phyloP scores from a whole-genome alignment of 2,888 invertebrate genomes.

The Anodontia alba region DNA sequence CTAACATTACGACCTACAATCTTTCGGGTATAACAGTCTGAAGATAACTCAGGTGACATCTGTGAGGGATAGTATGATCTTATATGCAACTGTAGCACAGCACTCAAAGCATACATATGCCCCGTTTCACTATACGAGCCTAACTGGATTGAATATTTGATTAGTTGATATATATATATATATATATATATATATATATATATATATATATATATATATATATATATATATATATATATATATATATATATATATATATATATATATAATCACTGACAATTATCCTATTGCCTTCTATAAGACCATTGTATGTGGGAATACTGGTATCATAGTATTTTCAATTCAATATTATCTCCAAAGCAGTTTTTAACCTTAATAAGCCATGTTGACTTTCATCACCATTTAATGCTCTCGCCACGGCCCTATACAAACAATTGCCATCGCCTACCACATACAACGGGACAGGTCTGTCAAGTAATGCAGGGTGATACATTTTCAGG shows the following conservation, averaged over 20 bases:
- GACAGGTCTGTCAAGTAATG: background rate
- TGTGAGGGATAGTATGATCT: constrained; percentile 21
- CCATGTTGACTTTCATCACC: constrained; percentile 6
- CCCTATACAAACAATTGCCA: constrained; percentile 31
- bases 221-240: no score
- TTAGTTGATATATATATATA: no score
- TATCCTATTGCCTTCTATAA: constrained; percentile 16
- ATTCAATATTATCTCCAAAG: constrained; percentile 17
- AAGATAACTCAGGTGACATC: background rate
- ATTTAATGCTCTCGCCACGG: background rate
- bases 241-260: no score
- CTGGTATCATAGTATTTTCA: background rate
- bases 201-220: no score
- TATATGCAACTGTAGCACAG: background rate
- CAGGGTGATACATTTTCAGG: constrained; percentile 7
- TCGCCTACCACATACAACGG: constrained; percentile 11
- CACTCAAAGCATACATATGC: constrained; percentile 31
- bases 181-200: no score
- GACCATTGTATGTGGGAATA: background rate
- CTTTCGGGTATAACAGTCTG: background rate
- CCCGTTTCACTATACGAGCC: constrained; percentile 11
- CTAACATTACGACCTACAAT: background rate
- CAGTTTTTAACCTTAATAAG: constrained; percentile 21
- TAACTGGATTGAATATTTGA: background rate
- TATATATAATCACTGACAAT: constrained; percentile 17